Evolutionary conservation across 2,797 vertebrate genomes (phyloP).

Genomic region (Jordanella pulchra): DNA sequence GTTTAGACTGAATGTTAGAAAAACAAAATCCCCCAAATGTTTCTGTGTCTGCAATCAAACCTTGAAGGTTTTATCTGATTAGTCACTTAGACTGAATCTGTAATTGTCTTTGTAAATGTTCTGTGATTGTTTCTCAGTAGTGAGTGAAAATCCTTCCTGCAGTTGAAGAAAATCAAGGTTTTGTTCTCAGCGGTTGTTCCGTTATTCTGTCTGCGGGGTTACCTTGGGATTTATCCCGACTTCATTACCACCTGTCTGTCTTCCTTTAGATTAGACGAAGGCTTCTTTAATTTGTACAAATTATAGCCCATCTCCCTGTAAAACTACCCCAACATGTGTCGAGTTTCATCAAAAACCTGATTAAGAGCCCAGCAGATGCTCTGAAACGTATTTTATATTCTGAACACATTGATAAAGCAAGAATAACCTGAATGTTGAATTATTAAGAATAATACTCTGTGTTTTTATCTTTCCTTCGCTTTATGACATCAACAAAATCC

Average conservation of each 20-base stretch:
- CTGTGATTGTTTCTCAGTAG: constrained; percentile 30
- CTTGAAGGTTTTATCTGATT: background rate
- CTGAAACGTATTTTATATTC: background rate
- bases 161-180: constrained; percentile 10
- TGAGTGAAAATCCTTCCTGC: constrained; percentile 7
- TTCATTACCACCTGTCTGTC: constrained; percentile 21
- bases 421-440: background rate
- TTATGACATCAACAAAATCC: background rate
- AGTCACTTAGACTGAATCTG: constrained; percentile 30
- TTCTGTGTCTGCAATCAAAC: background rate
- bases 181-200: constrained; percentile 37
- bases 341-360: constrained; percentile 1
- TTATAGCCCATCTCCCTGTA: constrained; percentile 1
- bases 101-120: constrained; percentile 41
- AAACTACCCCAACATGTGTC: background rate
- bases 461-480: background rate
- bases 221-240: constrained; percentile 23
- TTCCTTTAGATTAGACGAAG: constrained; percentile 5
- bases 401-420: background rate
- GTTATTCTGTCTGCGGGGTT: constrained; percentile 26
- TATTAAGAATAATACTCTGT: too few species aligned
- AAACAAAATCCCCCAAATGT: background rate
- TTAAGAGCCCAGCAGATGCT: constrained; percentile 9
- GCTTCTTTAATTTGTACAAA: constrained; percentile 20
- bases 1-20: background rate